Base-by-base conservation (phyloP, 2,113 vertebrate species). In the Salminus brasiliensis region DNA sequence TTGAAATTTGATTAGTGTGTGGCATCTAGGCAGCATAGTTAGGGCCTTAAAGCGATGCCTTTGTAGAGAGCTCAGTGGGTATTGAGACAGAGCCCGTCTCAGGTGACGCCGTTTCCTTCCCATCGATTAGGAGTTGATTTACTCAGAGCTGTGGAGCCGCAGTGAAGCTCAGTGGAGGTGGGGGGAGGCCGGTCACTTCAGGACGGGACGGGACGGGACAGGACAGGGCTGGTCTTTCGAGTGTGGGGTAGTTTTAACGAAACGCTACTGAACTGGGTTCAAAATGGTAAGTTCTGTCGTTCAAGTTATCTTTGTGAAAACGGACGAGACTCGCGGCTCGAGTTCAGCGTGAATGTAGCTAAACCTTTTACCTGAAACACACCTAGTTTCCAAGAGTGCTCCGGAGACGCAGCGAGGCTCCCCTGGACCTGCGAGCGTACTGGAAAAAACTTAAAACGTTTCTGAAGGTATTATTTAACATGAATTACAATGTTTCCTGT, bases 401-500 rank as follows among this genome's bases (percentile, higher is more conserved):
- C 76, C 78, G 49, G 1, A 83, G 73, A 60, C 83, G 43, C 57
- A 27, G 80, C 15, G 63, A 59, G 21, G 72, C 23, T 21, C 18
- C 81, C 0, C 68, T 80, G 83, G 88, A 89, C 81, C 36, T 89
- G 3, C 86, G 66, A 0, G 53, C 41, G 9, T 89, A 81, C 57
- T 93, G 93, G 92, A 91, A 78, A 43, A 92, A 87, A 66, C 57
- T 92, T 10, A 93, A 89, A 85, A 67, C 55, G 1, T 93, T 92
- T 76, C 36, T 93, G 3, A 92, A 94, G 93, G 93, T 94, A 92
- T 32, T 36, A 3, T 27, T 39, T 34, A 4, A 43, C 27, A 13
- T 21, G 0, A 8, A 1, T 55, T 16, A 32, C 52, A 11, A 21
- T n/a, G 18, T 66, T 43, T n/a, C 12, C 2, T 47, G 45, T 49